phyloP scores from a whole-genome alignment of 2,797 vertebrate genomes.

The Gallinago solitaria region DNA sequence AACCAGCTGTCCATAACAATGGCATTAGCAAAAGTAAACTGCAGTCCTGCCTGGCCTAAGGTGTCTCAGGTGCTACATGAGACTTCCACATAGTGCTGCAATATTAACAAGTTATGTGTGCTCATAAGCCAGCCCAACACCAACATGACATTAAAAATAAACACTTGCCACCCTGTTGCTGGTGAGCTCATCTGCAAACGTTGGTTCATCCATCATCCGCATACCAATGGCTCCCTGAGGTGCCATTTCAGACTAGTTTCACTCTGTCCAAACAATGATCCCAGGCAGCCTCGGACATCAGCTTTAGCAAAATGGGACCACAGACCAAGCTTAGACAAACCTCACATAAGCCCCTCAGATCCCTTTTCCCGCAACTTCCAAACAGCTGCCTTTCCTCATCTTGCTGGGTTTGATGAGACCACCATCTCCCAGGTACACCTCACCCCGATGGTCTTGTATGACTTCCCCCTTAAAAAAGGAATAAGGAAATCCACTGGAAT shows the following conservation, averaged over 20 bases:
- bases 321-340: neutral
- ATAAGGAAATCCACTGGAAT: neutral
- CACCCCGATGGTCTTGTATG: neutral
- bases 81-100: neutral
- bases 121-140: neutral
- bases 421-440: neutral
- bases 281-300: neutral
- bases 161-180: neutral
- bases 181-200: neutral
- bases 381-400: neutral
- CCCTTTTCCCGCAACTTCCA: neutral
- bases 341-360: neutral
- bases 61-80: neutral
- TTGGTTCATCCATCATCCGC: neutral
- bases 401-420: neutral
- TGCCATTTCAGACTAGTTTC: neutral
- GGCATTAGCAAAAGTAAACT: neutral
- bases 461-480: neutral
- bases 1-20: neutral
- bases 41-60: neutral
- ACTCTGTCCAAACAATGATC: neutral
- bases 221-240: neutral
- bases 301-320: neutral
- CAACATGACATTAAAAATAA: neutral
- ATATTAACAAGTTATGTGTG: neutral